Evolutionary conservation across 2,888 invertebrate species (phyloP).

Genomic region (Penaeus monodon): DNA sequence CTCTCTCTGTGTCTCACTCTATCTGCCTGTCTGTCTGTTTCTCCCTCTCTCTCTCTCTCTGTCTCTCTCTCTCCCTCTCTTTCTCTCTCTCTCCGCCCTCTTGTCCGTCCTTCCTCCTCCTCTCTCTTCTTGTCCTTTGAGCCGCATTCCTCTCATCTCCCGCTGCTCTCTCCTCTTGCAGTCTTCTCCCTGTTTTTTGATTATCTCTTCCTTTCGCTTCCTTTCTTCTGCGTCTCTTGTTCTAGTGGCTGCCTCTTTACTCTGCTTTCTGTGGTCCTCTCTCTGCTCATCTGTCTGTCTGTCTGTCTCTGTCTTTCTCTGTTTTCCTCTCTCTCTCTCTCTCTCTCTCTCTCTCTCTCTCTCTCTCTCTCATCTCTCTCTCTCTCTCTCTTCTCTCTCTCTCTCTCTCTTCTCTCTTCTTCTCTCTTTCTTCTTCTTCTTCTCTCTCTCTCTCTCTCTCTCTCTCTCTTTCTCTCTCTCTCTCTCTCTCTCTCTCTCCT

Average conservation of each 20-base stretch:
- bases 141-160: no score
- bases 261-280: neutral
- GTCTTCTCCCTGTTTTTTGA: neutral
- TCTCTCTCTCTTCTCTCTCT: neutral
- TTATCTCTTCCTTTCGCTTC: neutral
- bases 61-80: slow-evolving; percentile 2
- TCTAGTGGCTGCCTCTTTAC: no score
- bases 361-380: neutral
- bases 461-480: neutral
- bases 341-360: neutral
- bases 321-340: neutral
- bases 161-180: no score
- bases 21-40: no score
- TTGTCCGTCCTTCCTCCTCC: no score
- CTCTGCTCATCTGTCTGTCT: neutral
- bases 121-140: no score
- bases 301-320: neutral
- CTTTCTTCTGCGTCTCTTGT: neutral
- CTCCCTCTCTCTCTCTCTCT: slow-evolving; percentile 5
- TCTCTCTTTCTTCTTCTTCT: neutral
- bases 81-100: neutral
- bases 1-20: no score
- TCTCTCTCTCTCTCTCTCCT: neutral
- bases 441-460: neutral
- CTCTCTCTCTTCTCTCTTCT: neutral